Evolutionary conservation across 2,888 invertebrate genomes (phyloP).

Genomic region (Encarsia formosa): DNA sequence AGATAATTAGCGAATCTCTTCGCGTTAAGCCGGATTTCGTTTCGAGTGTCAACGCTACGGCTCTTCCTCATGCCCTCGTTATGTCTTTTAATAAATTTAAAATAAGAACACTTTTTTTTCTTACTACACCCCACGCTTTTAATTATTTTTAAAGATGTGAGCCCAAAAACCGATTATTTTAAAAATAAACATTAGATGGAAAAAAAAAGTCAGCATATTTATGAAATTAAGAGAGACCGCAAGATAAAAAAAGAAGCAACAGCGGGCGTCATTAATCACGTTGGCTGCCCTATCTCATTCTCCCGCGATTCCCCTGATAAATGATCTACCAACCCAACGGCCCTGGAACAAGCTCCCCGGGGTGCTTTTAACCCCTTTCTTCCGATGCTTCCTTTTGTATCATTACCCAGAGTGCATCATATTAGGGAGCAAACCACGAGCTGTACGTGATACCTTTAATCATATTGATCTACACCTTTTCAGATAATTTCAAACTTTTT

Average conservation of each 20-base stretch:
- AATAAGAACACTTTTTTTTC: too few species aligned
- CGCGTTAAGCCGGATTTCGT: conserved; percentile 13
- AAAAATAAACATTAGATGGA: too few species aligned
- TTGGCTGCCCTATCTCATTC: background rate
- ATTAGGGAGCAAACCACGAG: conserved; percentile 2
- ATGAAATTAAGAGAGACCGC: too few species aligned
- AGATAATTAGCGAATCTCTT: conserved; percentile 12
- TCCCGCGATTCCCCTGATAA: conserved; percentile 5
- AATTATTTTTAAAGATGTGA: too few species aligned
- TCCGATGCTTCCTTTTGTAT: conserved; percentile 1
- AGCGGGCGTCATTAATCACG: too few species aligned
- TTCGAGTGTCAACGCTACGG: background rate
- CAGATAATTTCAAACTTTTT: too few species aligned
- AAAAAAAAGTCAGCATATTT: too few species aligned
- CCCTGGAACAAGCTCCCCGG: conserved; percentile 3
- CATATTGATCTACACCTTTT: too few species aligned
- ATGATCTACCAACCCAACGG: conserved; percentile 4
- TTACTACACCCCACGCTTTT: too few species aligned
- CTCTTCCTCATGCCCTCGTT: background rate
- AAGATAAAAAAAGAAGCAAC: too few species aligned
- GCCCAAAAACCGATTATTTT: too few species aligned
- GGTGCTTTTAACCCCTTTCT: conserved; percentile 3
- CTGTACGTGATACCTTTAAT: background rate
- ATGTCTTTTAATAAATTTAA: too few species aligned
- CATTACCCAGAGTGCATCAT: conserved; percentile 14